These are phyloP conservation scores for Tenodera sinensis DNA, from an alignment of 2,888 invertebrate species.

Conservation along the genomic window DNA sequence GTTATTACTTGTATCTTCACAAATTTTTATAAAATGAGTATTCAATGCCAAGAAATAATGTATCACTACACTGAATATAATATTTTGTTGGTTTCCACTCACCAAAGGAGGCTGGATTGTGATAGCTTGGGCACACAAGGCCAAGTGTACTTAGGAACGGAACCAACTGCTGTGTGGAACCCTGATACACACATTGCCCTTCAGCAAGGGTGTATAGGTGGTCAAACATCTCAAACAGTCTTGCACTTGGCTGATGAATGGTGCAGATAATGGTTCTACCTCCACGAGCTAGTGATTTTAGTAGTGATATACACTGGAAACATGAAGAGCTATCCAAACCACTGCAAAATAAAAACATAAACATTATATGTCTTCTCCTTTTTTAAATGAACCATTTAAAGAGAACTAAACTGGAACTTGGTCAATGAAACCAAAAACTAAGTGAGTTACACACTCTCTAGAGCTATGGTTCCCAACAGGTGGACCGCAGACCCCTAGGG, in stretches of 20 bases:
- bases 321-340: constrained; percentile 94
- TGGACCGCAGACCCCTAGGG: too few relatives aligned
- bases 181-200: constrained; percentile 93
- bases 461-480: too few relatives aligned
- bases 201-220: constrained; percentile 90
- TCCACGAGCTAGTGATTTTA: constrained; percentile 84
- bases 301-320: constrained; percentile 85
- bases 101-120: constrained; percentile 94
- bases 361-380: constrained; percentile 18
- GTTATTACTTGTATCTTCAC: too few relatives aligned
- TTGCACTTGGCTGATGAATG: constrained; percentile 94
- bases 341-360: constrained; percentile 48
- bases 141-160: constrained; percentile 74
- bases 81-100: constrained; percentile 35
- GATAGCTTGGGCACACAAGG: constrained; percentile 92
- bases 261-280: constrained; percentile 94
- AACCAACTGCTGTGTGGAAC: constrained; percentile 79
- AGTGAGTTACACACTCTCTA: too few relatives aligned
- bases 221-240: constrained; percentile 95
- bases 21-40: too few relatives aligned
- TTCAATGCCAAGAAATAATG: too few relatives aligned
- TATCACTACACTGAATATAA: too few relatives aligned
- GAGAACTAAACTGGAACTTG: too few relatives aligned
- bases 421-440: too few relatives aligned
- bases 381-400: neutral